Base-by-base conservation (phyloP, 2,113 vertebrate genomes). In the Tyrannus savana region DNA sequence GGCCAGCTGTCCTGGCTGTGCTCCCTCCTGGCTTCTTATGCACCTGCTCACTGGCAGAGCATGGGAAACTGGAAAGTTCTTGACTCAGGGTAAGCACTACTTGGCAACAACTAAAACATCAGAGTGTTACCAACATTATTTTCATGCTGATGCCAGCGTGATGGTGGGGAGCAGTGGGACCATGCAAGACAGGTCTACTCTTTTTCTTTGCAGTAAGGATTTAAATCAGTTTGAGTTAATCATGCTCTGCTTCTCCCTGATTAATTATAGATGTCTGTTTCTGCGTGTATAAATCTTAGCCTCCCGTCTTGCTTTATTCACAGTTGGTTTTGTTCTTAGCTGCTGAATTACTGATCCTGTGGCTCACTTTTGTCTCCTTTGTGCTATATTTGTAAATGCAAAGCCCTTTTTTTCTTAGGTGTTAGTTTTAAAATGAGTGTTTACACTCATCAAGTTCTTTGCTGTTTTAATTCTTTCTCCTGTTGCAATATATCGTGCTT, bases 101-200 rank as follows among this genome's bases (percentile, higher is more conserved):
- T 68, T 53, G 59, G n/a, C 46, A 60, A 24, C 50, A 60, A n/a
- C 28, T 60, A 9, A 82, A 82, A 53, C 10, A 30, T 46, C 39
- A 10, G 4, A 19, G n/a, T 67, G 37, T 58, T 60, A 24, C 24
- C 52, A 46, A 25, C 39, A 30, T 75, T 82, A 39, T 75, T 53
- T 23, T 67, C 33, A 21, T 75, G 33, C 37, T 67, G 39, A 39
- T 75, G 18, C 33, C 50, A 19, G 10, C 3, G 0, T 35, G 59
- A 42, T 30, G 24, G 14, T 52, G 14, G 53, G 50, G n/a, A 56
- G 33, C 18, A 3, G 3, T 28, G 56, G 41, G 39, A 90, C 4
- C 0, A 0, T 72, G 42, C 39, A 35, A 72, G 78, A 30, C 31
- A 71, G 23, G 63, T 19, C 44, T 0, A 0, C 4, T 50, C 22